phyloP scores from a whole-genome alignment of 2,113 vertebrate species.

The Cololabis saira region DNA sequence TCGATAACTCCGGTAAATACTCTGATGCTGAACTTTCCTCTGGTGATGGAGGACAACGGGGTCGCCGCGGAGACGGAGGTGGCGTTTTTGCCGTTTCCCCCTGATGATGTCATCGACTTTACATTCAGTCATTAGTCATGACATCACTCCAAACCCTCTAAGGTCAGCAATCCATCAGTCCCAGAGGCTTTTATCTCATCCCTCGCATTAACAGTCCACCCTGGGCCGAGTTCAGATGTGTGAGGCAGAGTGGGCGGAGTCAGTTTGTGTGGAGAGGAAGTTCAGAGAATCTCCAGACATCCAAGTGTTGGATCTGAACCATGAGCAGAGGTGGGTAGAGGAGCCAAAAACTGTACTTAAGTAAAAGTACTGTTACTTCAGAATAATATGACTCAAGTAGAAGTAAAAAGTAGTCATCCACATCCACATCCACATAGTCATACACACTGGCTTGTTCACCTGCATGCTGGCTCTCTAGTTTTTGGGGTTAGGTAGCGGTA shows the following conservation, averaged over 20 bases:
- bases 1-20: neutral
- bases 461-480: too few species aligned
- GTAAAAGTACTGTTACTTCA: too few species aligned
- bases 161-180: constrained; percentile 65
- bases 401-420: too few species aligned
- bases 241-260: constrained; percentile 33
- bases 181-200: constrained; percentile 51
- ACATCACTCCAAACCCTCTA: constrained; percentile 49
- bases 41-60: too few species aligned
- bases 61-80: too few species aligned
- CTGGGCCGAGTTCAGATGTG: constrained; percentile 29
- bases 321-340: too few species aligned
- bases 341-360: too few species aligned
- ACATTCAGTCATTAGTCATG: constrained; percentile 22
- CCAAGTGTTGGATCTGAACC: constrained; percentile 51
- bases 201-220: constrained; percentile 24
- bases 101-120: constrained; percentile 60
- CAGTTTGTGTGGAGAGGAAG: constrained; percentile 36
- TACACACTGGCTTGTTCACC: too few species aligned
- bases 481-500: too few species aligned
- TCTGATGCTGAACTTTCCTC: too few species aligned
- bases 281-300: constrained; percentile 50
- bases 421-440: too few species aligned
- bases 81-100: constrained; percentile 20
- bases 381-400: too few species aligned